These are phyloP conservation scores for Apamea anceps DNA, from an alignment of 2,888 invertebrate species.

Conservation along the genomic window DNA sequence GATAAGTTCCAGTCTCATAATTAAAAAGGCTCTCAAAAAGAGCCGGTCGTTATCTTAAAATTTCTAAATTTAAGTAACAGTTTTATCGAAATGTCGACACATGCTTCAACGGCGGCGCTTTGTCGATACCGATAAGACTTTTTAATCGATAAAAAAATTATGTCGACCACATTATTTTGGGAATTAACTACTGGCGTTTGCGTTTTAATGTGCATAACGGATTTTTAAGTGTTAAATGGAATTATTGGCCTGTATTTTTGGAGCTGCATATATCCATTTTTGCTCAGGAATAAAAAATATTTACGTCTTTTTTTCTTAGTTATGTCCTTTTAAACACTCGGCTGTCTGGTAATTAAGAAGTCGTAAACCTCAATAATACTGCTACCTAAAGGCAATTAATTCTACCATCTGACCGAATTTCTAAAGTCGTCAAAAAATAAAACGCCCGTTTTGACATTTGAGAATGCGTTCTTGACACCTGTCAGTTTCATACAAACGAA, in stretches of 20 bases:
- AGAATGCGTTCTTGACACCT: too few species aligned
- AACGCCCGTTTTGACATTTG: too few species aligned
- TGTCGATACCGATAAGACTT: constrained; percentile 72
- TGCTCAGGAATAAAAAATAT: not conserved
- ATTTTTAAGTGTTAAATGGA: constrained; percentile 31
- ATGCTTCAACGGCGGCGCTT: constrained; percentile 76
- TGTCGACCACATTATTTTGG: constrained; percentile 58
- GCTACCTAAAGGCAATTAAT: not conserved
- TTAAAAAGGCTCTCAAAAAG: constrained; percentile 61
- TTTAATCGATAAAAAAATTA: constrained; percentile 67
- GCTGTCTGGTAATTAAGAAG: constrained; percentile 7
- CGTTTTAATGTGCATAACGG: constrained; percentile 55
- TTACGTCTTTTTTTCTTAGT: not conserved
- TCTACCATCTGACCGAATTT: not conserved
- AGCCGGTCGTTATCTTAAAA: constrained; percentile 60
- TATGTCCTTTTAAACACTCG: constrained; percentile 7
- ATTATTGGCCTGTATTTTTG: constrained; percentile 12
- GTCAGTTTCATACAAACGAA: too few species aligned
- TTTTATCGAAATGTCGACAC: constrained; percentile 82
- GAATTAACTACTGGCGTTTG: constrained; percentile 55
- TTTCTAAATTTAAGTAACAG: constrained; percentile 73
- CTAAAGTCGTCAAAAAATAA: too few species aligned
- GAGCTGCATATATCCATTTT: not conserved
- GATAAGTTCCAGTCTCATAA: constrained; percentile 66
- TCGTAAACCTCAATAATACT: not conserved